Conservation (phyloP, 2,888 invertebrate species). For the Chloroclysta siterata region DNA sequence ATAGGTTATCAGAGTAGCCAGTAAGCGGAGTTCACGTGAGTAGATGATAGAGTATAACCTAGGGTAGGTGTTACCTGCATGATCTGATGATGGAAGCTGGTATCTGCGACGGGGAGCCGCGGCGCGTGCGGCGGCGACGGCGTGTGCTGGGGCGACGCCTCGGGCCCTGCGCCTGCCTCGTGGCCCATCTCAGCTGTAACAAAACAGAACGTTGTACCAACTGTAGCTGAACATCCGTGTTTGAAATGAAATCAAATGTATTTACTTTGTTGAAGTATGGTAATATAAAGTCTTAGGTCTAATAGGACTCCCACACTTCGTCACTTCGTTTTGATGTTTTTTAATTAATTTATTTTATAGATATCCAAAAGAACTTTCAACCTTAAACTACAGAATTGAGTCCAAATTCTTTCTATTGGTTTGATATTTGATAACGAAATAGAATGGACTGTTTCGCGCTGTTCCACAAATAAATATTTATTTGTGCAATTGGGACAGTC, state of each 20-base stretch:
- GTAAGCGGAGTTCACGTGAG: too few species aligned
- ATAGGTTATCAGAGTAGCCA: too few species aligned
- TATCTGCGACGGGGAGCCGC: conserved; percentile 83
- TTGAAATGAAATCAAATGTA: too few species aligned
- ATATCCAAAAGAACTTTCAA: too few species aligned
- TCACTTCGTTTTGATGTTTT: too few species aligned
- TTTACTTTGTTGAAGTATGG: too few species aligned
- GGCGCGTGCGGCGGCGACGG: conserved; percentile 82
- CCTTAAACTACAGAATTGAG: not conserved
- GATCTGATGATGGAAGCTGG: conserved; percentile 88
- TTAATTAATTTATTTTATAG: too few species aligned
- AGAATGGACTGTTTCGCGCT: not conserved
- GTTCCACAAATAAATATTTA: conserved; percentile 26
- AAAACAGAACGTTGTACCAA: conserved; percentile 1
- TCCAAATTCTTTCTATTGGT: not conserved
- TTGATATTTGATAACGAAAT: not conserved
- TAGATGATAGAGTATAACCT: too few species aligned
- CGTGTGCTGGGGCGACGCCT: conserved; percentile 76
- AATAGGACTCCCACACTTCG: too few species aligned
- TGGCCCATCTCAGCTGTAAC: conserved; percentile 77
- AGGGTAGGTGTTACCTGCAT: conserved; percentile 86
- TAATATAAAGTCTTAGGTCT: too few species aligned
- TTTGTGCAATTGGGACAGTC: conserved; percentile 20
- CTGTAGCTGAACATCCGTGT: too few species aligned
- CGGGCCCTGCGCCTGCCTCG: conserved; percentile 70